phyloP scores from a whole-genome alignment of 30 jellyfish, hydroid and myxozoan genomes.

The Sanderia malayensis region DNA sequence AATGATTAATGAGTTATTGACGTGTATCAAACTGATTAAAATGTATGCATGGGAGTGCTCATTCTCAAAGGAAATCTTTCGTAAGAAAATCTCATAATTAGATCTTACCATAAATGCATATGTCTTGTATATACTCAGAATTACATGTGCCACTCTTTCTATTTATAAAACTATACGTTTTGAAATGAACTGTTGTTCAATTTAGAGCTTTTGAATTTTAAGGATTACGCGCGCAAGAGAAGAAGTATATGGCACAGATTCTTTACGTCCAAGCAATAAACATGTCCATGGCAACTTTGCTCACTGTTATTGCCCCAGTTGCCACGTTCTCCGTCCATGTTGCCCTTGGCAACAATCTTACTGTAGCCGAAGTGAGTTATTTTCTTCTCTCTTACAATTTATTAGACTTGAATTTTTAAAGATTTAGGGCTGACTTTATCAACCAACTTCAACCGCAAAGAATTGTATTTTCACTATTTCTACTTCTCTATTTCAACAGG shows the following conservation, averaged over 20 bases:
- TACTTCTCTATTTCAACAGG: conserved; percentile 37
- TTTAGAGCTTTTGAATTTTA: no score
- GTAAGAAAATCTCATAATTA: not conserved
- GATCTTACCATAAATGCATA: not conserved
- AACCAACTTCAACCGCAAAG: no score
- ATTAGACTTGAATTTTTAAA: no score
- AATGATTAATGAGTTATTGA: conserved; percentile 57
- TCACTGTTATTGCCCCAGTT: conserved; percentile 54
- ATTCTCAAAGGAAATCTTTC: conserved; percentile 38
- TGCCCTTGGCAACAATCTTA: conserved; percentile 53
- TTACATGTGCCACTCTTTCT: no score
- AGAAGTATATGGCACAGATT: conserved; percentile 23
- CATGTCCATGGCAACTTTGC: conserved; percentile 40
- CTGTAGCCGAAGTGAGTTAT: conserved; percentile 53
- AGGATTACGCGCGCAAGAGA: conserved; percentile 55
- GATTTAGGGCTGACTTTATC: no score
- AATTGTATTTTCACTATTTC: no score
- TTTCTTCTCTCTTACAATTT: no score
- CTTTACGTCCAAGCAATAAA: conserved; percentile 44
- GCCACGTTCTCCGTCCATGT: conserved; percentile 60
- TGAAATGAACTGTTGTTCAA: no score
- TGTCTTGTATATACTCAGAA: no score
- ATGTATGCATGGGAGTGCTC: conserved; percentile 86
- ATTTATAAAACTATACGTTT: no score
- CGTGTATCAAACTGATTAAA: conserved; percentile 69